Evolutionary conservation across 2,113 vertebrate genomes (phyloP).

Genomic region (Indri indri): DNA sequence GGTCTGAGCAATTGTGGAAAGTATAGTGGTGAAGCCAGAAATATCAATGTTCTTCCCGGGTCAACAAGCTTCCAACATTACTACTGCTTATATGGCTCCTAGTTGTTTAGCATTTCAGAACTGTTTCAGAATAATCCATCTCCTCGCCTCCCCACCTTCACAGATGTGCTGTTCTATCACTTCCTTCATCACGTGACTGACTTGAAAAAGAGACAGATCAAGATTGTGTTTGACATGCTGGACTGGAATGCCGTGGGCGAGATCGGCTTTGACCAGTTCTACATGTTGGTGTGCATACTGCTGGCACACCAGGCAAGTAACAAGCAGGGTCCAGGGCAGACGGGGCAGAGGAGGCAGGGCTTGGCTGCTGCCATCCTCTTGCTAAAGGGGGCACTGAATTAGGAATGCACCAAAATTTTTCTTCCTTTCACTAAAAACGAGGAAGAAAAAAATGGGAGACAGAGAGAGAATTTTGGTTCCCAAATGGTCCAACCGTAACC

Average conservation of each 20-base stretch:
- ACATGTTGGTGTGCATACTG: constrained; percentile 72
- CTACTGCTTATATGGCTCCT: too few species aligned
- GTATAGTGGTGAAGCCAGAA: neutral
- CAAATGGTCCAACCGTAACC: neutral
- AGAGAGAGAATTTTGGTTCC: neutral
- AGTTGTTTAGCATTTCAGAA: too few species aligned
- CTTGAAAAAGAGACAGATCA: constrained; percentile 49
- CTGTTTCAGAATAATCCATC: neutral
- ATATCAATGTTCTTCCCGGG: too few species aligned
- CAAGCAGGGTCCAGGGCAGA: too few species aligned
- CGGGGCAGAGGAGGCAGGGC: too few species aligned
- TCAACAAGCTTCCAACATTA: neutral
- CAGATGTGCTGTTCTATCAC: constrained; percentile 80
- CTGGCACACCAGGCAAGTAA: constrained; percentile 72
- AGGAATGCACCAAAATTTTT: neutral
- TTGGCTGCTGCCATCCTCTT: neutral
- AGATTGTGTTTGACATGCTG: constrained; percentile 76
- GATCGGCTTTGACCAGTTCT: constrained; percentile 78
- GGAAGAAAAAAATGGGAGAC: neutral
- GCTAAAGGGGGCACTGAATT: accelerated
- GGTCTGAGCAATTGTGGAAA: neutral
- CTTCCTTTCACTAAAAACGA: neutral
- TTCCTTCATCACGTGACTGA: constrained; percentile 68
- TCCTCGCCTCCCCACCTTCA: neutral
- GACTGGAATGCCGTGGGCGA: constrained; percentile 43